Base-by-base conservation (phyloP, 2,113 vertebrate species). In the Petromus typicus region DNA sequence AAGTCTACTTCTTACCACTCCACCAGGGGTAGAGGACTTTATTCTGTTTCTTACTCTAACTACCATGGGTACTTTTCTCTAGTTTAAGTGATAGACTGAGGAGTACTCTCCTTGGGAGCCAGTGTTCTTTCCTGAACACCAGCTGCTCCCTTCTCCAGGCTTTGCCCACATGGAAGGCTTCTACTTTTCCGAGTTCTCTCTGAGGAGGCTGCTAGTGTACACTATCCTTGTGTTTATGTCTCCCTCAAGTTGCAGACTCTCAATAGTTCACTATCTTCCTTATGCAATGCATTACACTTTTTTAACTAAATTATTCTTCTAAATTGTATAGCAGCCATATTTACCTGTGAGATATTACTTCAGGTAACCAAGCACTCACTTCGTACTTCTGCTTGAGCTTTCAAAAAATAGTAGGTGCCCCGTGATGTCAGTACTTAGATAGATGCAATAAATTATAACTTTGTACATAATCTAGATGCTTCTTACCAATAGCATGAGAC, bases 11-110 rank as follows among this genome's bases (percentile, higher is more conserved):
- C 20, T 1, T 43, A 22, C 3, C 34, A 0, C 22, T 69, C 40
- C n/a, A 5, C 5, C 12, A 18, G 3, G 22, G 2, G 3, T 16
- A 2, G 25, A 61, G 22, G 16, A 75, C 0, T n/a, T 73, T 18
- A 75, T 20, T 34, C 45, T 37, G 1, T 34, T 73, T 56, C 48
- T 87, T 40, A 61, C 0, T 17, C 18, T 27, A 71, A 18, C 10
- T 12, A 71, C 11, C 17, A 7, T 75, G 37, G 11, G 12, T 34
- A 45, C 10, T n/a, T 86, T n/a, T 6, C 61, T 48, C 9, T 18
- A 30, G 57, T 17, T 48, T 78, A 51, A 7, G 27, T n/a, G 48
- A n/a, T 7, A 81, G 63, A n/a, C n/a, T n/a, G 37, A 0, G 3
- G 9, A 37, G 10, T 1, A 54, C 13, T 18, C 37, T 43, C 32